Conservation (phyloP, 92 coral and sea anemone species). For the Palythoa heliodiscus region DNA sequence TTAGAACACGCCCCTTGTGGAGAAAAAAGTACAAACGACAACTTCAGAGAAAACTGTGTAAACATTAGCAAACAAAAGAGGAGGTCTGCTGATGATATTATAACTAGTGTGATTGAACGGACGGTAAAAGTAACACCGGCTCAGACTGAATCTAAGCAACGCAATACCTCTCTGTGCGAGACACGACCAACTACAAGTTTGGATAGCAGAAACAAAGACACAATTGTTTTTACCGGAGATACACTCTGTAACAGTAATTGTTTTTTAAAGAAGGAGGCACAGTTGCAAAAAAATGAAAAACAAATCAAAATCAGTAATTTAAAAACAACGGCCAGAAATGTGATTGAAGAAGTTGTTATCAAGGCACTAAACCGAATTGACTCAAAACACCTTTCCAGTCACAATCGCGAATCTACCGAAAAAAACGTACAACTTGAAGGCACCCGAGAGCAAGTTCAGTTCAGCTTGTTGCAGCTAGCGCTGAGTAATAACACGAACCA, state of each 20-base stretch:
- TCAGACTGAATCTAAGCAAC: neutral
- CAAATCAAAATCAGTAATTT: neutral
- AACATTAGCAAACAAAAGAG: neutral
- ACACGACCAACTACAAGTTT: neutral
- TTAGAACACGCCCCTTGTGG: neutral
- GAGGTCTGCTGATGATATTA: neutral
- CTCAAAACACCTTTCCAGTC: neutral
- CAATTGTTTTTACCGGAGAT: neutral
- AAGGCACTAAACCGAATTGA: conserved; percentile 10
- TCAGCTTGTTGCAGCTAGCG: neutral
- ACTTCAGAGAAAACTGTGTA: neutral
- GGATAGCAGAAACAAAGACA: neutral
- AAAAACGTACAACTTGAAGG: neutral
- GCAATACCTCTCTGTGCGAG: neutral
- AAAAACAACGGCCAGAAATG: neutral
- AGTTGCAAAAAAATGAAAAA: neutral
- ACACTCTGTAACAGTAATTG: neutral
- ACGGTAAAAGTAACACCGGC: neutral
- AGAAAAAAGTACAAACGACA: neutral
- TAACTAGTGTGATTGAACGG: neutral
- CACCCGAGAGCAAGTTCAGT: neutral
- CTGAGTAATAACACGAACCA: neutral
- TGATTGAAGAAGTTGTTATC: conserved; percentile 3
- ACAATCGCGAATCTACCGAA: neutral
- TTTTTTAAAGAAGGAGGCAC: neutral